Conservation (phyloP, 2,797 vertebrate species). For the Cygnus olor region DNA sequence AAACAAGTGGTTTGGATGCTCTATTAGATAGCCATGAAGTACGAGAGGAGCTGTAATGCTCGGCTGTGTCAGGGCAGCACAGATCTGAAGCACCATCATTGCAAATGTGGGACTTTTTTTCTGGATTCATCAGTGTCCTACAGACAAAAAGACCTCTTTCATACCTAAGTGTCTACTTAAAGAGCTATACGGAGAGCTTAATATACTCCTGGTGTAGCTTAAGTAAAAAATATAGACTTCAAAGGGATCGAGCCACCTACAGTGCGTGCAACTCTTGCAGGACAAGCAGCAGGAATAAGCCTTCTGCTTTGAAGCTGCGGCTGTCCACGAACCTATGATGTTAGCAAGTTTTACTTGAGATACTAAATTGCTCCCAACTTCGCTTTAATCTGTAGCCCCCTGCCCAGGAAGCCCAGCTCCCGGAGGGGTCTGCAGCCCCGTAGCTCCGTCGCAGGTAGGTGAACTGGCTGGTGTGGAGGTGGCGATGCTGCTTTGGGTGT, state of each 20-base stretch:
- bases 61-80: not conserved
- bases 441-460: not conserved
- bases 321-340: not conserved
- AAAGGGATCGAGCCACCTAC: not conserved
- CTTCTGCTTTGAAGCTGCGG: not conserved
- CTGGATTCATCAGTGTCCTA: not conserved
- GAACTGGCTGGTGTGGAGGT: not conserved
- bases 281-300: not conserved
- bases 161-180: not conserved
- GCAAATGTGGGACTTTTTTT: not conserved
- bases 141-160: not conserved
- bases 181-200: not conserved
- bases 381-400: not conserved
- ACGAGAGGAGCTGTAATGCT: fast-evolving
- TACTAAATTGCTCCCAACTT: not conserved
- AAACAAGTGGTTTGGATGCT: not conserved
- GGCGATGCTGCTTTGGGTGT: not conserved
- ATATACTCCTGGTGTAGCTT: not conserved
- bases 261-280: not conserved
- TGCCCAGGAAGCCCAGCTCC: no score
- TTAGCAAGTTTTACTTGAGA: not conserved
- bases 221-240: not conserved
- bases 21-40: not conserved
- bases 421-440: not conserved
- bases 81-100: not conserved